Evolutionary conservation across 2,888 invertebrate species (phyloP), one percentile per base, ranked within the genome.

Genomic region (Ectemnius cavifrons): DNA sequence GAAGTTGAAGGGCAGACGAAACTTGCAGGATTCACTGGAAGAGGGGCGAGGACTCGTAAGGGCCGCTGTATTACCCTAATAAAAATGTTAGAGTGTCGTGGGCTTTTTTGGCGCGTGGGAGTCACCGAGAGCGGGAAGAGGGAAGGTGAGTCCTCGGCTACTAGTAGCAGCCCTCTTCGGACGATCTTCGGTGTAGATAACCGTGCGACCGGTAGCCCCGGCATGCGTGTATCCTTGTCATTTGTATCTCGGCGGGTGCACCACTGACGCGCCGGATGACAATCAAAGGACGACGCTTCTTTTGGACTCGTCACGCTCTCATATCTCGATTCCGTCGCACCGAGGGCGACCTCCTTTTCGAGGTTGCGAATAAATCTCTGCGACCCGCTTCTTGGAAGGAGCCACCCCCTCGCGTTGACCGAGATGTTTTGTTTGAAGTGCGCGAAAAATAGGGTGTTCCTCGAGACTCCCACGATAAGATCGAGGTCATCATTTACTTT

Each of bases 41-140:
- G 56, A 59, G 37, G n/a, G 52, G 78, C 85, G 83, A 85, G 85
- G 86, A 84, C 86, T 87, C 84, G 86, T 86, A 84, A 87, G 86
- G 87, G 84, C 81, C 79, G 76, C 80, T 47, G 86, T 88, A 90
- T 89, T 87, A 87, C 88, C 86, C 86, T 89, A 89, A 89, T 89
- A 89, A 90, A 90, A 90, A 89, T 84, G 88, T 89, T 86, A 82
- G 81, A 78, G 84, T 81, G 83, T 81, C 84, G 79, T 23, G 77
- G 67, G 73, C 79, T 72, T 66, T 73, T 74, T 76, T 81, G 78
- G 78, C 64, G 82, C 79, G 81, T 79, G 76, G 84, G 81, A 80
- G 83, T 77, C 61, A 63, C 62, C 57, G 61, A 13, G 45, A 13
- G 45, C 73, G 67, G 75, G 78, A 79, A 77, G 71, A 75, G 67